These are phyloP conservation scores for Meteorus colon DNA, from an alignment of 2,888 invertebrate genomes.

Conservation along the genomic window DNA sequence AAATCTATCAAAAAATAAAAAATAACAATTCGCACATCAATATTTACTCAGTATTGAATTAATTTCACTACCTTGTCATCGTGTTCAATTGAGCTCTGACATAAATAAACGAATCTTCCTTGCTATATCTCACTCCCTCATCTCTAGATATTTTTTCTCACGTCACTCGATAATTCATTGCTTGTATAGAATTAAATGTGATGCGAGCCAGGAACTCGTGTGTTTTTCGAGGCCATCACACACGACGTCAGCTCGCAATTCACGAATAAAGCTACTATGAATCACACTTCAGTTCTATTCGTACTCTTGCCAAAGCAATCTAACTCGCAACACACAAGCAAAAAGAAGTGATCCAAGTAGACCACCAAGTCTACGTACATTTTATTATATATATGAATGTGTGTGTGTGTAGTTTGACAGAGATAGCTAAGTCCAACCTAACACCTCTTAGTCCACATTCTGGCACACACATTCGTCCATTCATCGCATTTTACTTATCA, in stretches of 20 bases:
- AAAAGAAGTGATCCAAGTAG: not conserved
- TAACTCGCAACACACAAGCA: not conserved
- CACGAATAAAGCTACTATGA: conserved; percentile 27
- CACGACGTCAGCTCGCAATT: conserved; percentile 13
- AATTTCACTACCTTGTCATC: no score
- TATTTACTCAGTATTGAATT: no score
- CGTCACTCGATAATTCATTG: conserved; percentile 54
- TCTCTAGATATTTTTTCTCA: not conserved
- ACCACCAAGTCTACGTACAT: not conserved
- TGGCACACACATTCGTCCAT: not conserved
- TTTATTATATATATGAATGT: not conserved
- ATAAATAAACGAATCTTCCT: no score
- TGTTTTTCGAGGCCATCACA: conserved; percentile 10
- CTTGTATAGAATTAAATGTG: conserved; percentile 1
- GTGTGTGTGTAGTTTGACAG: not conserved
- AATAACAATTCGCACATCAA: no score
- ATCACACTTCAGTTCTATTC: conserved; percentile 24
- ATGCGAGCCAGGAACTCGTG: conserved; percentile 1
- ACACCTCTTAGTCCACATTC: not conserved
- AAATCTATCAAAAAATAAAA: no score
- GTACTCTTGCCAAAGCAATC: not conserved
- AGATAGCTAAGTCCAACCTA: not conserved
- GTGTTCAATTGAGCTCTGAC: no score
- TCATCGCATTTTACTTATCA: conserved; percentile 16
- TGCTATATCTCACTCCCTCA: no score